phyloP scores from a whole-genome alignment of 2,888 invertebrate species.

The Callimorpha dominula region DNA sequence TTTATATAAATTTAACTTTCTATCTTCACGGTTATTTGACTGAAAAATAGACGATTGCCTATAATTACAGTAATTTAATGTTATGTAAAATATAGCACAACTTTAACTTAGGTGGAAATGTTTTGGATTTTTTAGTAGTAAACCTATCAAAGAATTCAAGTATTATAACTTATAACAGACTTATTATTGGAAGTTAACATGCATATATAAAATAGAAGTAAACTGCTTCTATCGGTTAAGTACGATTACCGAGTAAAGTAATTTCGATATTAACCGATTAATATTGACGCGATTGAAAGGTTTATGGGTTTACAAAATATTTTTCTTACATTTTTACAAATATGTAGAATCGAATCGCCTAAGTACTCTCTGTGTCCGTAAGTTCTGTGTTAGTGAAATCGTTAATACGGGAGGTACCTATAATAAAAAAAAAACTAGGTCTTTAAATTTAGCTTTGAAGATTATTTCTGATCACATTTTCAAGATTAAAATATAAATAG shows the following conservation, averaged over 20 bases:
- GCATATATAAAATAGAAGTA: too few relatives aligned
- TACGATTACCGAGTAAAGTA: too few relatives aligned
- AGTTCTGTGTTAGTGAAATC: too few relatives aligned
- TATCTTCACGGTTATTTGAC: conserved; percentile 9
- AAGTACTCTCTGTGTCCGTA: not conserved
- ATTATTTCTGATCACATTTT: conserved; percentile 24
- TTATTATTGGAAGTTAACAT: too few relatives aligned
- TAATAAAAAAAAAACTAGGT: not conserved
- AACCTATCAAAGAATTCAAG: too few relatives aligned
- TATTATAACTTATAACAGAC: too few relatives aligned
- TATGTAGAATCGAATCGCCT: too few relatives aligned
- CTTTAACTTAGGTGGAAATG: not conserved
- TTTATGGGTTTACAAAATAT: too few relatives aligned
- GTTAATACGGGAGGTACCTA: not conserved
- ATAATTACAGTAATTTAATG: not conserved
- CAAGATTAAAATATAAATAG: conserved; percentile 25
- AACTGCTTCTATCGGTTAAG: too few relatives aligned
- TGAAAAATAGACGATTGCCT: not conserved
- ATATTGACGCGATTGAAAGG: too few relatives aligned
- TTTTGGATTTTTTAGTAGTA: not conserved
- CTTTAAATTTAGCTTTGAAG: not conserved
- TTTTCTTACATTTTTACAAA: too few relatives aligned
- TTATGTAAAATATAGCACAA: not conserved
- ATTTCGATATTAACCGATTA: too few relatives aligned
- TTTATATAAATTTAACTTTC: conserved; percentile 14